phyloP scores from a whole-genome alignment of 2,888 invertebrate genomes.

The Calameuta idolon region DNA sequence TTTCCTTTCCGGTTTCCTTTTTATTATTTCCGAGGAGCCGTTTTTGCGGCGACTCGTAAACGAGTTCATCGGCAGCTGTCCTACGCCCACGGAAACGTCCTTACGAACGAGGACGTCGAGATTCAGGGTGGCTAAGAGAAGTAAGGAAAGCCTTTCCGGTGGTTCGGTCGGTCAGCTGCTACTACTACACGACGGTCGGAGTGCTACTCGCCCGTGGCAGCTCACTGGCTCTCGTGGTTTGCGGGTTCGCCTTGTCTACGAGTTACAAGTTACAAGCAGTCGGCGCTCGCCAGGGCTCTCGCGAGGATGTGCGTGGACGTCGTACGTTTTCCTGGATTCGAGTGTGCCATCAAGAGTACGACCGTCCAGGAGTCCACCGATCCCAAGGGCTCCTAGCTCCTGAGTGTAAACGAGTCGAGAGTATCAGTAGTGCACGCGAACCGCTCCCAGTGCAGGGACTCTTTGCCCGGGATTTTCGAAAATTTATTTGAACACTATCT shows the following conservation, averaged over 20 bases:
- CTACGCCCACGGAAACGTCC: background rate
- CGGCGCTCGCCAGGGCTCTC: conserved; percentile 53
- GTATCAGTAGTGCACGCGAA: background rate
- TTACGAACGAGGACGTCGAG: background rate
- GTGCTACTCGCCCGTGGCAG: conserved; percentile 17
- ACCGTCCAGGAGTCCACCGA: conserved; percentile 17
- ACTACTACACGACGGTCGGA: background rate
- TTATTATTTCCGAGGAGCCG: conserved; percentile 9
- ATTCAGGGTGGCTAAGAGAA: background rate
- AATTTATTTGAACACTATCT: background rate
- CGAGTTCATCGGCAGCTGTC: conserved; percentile 12
- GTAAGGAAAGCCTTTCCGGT: background rate
- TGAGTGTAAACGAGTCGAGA: background rate
- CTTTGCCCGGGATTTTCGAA: background rate
- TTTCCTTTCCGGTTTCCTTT: conserved; percentile 5
- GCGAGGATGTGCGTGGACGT: conserved; percentile 44
- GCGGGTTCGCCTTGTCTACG: conserved; percentile 21
- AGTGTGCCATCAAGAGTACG: conserved; percentile 32
- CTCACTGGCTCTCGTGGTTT: conserved; percentile 21
- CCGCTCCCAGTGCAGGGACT: background rate
- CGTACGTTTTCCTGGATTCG: conserved; percentile 27
- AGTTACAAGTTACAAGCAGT: conserved; percentile 36
- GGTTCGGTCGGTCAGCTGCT: conserved; percentile 10
- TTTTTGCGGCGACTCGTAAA: conserved; percentile 13
- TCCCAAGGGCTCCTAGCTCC: conserved; percentile 19